A percentile compares a stretch with the other conserved stretches of the same genome.
phyloP scores from a whole-genome alignment of 2,113 vertebrate species.

The Aix galericulata region DNA sequence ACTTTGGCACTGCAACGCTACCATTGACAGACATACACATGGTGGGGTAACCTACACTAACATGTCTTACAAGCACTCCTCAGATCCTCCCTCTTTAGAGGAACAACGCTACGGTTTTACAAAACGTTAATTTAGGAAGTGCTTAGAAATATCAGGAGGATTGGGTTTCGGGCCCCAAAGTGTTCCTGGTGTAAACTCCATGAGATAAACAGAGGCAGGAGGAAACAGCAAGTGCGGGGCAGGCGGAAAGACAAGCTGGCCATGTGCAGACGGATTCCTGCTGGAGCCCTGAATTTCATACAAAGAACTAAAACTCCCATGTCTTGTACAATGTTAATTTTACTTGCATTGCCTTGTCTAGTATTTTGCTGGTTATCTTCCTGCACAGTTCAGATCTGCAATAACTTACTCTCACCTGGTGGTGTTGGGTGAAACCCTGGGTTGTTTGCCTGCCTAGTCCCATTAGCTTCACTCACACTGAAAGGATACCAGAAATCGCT shows the following conservation, averaged over 20 bases:
- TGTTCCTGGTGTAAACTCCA: not conserved
- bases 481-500: not conserved
- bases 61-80: not conserved
- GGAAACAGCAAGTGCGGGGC: not conserved
- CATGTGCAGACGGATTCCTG: not conserved
- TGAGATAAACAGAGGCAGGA: slow-evolving; percentile 9
- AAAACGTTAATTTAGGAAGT: slow-evolving; percentile 13
- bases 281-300: not conserved
- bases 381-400: not conserved
- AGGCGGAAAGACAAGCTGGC: not conserved
- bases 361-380: not conserved
- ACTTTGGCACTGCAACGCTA: not conserved
- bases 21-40: not conserved
- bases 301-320: slow-evolving; percentile 7
- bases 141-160: not conserved
- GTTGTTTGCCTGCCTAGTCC: not conserved
- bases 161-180: not conserved
- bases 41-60: not conserved
- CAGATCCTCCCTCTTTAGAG: not conserved
- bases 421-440: not conserved
- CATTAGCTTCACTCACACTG: not conserved
- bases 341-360: not conserved
- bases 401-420: not conserved
- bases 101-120: not conserved
- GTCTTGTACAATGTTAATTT: not conserved